Conservation (phyloP, 2,113 vertebrate species). For the Camarhynchus parvulus region DNA sequence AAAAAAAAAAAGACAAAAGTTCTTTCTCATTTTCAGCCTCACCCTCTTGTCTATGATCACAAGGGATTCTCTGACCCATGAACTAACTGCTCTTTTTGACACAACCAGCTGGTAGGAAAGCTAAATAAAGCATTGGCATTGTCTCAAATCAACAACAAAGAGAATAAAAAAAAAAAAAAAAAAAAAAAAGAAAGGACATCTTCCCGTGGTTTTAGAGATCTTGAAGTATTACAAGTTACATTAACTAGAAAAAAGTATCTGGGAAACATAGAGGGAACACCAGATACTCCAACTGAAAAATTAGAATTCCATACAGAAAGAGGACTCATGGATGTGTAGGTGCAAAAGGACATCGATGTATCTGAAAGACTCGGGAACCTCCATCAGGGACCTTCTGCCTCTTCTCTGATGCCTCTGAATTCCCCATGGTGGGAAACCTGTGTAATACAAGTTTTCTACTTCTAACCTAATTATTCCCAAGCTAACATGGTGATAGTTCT, state of each 20-base stretch:
- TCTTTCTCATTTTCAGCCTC: not conserved
- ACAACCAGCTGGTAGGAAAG: not conserved
- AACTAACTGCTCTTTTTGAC: slow-evolving; percentile 30
- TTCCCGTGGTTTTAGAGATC: not conserved
- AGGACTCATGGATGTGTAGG: not conserved
- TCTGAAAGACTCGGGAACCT: not conserved
- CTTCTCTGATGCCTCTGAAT: not conserved
- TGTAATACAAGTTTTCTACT: not conserved
- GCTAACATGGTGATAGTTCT: not conserved
- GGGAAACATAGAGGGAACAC: rapidly evolving
- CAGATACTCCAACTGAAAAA: not conserved
- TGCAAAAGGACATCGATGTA: not conserved
- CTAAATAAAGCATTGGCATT: not conserved
- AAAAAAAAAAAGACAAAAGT: not conserved
- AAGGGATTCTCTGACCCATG: slow-evolving; percentile 14
- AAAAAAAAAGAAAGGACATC: not conserved
- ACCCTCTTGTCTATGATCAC: not conserved
- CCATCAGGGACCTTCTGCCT: rapidly evolving
- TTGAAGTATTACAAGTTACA: not conserved
- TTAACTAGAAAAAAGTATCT: not conserved
- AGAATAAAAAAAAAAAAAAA: not conserved
- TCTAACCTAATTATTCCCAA: not conserved
- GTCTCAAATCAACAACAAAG: not conserved
- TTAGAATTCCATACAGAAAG: not conserved
- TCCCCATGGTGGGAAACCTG: not conserved